Base-by-base conservation (phyloP, 2,797 vertebrate species). In the Pelochelys cantorii region DNA sequence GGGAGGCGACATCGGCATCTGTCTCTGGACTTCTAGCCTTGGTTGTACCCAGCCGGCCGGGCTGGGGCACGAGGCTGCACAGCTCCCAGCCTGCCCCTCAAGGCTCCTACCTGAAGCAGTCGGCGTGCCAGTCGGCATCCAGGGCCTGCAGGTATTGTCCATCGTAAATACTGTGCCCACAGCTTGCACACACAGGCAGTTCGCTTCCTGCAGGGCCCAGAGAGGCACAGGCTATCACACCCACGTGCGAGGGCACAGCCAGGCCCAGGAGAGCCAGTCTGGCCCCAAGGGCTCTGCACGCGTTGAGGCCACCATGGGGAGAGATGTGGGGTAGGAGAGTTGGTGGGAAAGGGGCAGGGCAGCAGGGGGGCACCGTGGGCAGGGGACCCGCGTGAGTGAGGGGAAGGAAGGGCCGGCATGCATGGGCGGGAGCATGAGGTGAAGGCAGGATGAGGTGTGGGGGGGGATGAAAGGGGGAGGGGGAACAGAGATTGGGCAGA, bases 121-220 rank as follows among this genome's bases (percentile, higher is more conserved):
- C 97, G 0, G 98, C 97, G 81, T 99, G 99, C 99, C 99, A 99
- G 98, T 99, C 99, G 1, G 97, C 97, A 84, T 97, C 98, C 96
- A 99, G 98, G 11, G 99, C 99, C 98, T 99, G 99, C 92, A 99
- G 98, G 97, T 99, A 99, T 98, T 99, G 99, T 91, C 99, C 99
- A n/a, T 99, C 99, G 65, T 98, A 99, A 98, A 99, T 99, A 97
- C 98, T 98, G 97, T 98, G 98, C 97, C 98, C 97, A 55, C 99
- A 99, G 97, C 99, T 99, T 3, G 98, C 98, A 97, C 99, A 99
- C 97, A 99, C 97, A 29, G 99, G 99, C 98, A 99, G 98, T 95
- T 98, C 98, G 81, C 97, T 98, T 94, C 99, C 99, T 97, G 98
- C 94, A 96, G 91, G 11, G 7, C 53, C 27, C 5, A 83, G 60